Evolutionary conservation across 2,797 vertebrate species (phyloP), one percentile per base, ranked within the genome.

Genomic region (Amphiprion clarkii): DNA sequence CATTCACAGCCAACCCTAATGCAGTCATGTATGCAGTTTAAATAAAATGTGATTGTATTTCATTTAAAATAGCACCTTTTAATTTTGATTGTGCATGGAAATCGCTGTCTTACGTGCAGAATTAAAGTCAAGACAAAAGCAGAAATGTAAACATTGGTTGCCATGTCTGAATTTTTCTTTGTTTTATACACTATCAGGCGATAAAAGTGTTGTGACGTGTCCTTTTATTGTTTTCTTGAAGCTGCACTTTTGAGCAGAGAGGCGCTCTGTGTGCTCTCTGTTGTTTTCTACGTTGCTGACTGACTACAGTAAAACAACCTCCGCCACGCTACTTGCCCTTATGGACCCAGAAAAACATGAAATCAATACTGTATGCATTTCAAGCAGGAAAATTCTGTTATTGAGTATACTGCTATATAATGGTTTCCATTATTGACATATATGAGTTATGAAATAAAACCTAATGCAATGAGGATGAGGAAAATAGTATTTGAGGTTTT

Each of bases 311-410:
- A 90, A 92, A 93, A 90, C 87, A 90, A 89, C 86, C 89, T 85
- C 89, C 71, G 83, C 90, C 86, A 87, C 84, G 86, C 88, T 89
- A 90, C 87, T 93, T 93, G 92, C 92, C 92, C 92, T 93, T 79
- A 88, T 89, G 94, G 96, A 96, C 95, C 94, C 94, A 92, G 94
- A 94, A 95, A 90, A 94, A 96, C 93, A 94, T 91, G 82, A 93
- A 94, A 94, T 94, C 92, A 93, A 94, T 95, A 94, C 89, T 87
- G 91, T 88, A 93, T 94, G 91, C 92, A 94, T 94, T 94, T 93
- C 91, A 94, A 93, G 91, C 91, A 93, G 91, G 89, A 87, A 91
- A 91, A 93, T 93, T 93, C 90, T 91, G 93, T 94, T 93, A 93
- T 92, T 93, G 93, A 93, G 90, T 87, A 93, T 91, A 92, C 88